Evolutionary conservation across 2,888 invertebrate species (phyloP), one percentile per base, ranked within the genome.

Genomic region (Melipona beecheii): DNA sequence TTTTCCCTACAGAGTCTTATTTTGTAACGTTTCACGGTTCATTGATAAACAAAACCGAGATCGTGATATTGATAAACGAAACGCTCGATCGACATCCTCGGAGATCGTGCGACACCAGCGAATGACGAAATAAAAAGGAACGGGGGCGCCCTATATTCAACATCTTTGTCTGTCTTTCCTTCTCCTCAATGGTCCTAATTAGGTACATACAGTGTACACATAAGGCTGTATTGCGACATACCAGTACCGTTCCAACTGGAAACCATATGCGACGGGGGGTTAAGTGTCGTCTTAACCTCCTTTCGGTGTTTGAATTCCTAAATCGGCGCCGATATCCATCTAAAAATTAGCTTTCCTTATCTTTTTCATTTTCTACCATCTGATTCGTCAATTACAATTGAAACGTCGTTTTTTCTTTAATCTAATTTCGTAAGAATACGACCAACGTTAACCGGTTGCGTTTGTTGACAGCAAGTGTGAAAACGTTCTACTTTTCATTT

Each of bases 221-320:
- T 78, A 85, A 85, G 86, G 82, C 84, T 75, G 83, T 79, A 81
- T 90, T 90, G 85, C 89, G 87, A 89, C 89, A 90, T 66, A 78
- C 81, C 83, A 88, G 84, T 85, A 82, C 87, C 83, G 88, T 81
- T 84, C 83, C 90, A 86, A 90, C 87, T 90, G 90, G 85, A 81
- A 79, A 89, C 85, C 90, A 90, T 84, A 87, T 88, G 88, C 86
- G 85, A 86, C 62, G 79, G 80, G 81, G 88, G 88, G 88, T 89
- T 89, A 89, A 89, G 86, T 90, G 81, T 90, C 89, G 84, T 89
- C 84, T 90, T 90, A 89, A 87, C 90, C 89, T 90, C 86, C 85
- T 90, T 89, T 88, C 84, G 60, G 66, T 82, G 73, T 90, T 89
- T 88, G 77, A 78, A 80, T 85, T 89, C 86, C 83, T 78, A 71